Evolutionary conservation across 2,888 invertebrate genomes (phyloP), one percentile per base, ranked within the genome.

Genomic region (Geotrupes spiniger): DNA sequence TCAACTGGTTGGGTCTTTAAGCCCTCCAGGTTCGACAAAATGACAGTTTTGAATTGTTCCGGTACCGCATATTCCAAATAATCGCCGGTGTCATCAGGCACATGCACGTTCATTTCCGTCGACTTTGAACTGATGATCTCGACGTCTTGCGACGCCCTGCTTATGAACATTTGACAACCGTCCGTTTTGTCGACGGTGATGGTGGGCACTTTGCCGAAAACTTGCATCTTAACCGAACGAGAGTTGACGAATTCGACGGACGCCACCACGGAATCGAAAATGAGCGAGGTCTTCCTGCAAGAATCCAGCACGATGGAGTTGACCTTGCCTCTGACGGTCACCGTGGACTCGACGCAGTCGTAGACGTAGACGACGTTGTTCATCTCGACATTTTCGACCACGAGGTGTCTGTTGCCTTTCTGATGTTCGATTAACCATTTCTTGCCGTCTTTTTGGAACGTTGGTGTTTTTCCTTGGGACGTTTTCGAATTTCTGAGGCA

Each of bases 151-250:
- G 95, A 90, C 14, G 89, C 85, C 62, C 84, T 80, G 61, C 86
- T 92, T 67, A 97, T 79, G 78, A 90, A 97, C 79, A 97, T 89
- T 81, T 93, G 92, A 71, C 93, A 93, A 14, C 96, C 96, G 73
- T 97, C 96, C 43, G 93, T 93, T 80, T 97, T 97, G 75, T 97
- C 96, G 66, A 97, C 87, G 21, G 89, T 89, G 59, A 97, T 82
- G 5, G 94, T 95, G 47, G 94, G 94, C 65, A 95, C 90, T 68
- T 85, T 87, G 50, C 92, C 93, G 66, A 91, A 78, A 40, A 91
- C 91, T 92, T 96, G 95, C 84, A 92, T 91, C 76, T 96, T 90
- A 60, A 94, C 89, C 48, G 92, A 91, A 76, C 94, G 92, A 74
- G 94, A 95, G 77, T 97, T 97, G 72, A 96, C 90, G 70, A 96